Base-by-base conservation (phyloP, 2,797 vertebrate genomes). In the Coregonus ussuriensis region DNA sequence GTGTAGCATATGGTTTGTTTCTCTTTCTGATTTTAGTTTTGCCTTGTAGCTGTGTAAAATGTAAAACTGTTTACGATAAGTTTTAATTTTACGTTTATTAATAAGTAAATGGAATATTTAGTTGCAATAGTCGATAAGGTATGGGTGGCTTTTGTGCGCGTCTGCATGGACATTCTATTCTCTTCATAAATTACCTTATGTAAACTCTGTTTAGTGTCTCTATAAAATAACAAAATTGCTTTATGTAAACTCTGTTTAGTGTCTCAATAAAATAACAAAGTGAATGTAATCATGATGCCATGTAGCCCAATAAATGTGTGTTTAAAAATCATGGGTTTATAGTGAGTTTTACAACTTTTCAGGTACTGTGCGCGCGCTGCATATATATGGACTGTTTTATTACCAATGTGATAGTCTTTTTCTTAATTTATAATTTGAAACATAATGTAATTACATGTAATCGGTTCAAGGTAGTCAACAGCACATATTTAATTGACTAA, bases 1-100 rank as follows among this genome's bases (percentile, higher is more conserved):
- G 18, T 29, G 9, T 54, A 31, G 9, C 41, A 47, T 47, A 47
- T 74, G 78, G 80, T 84, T 88, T 82, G 81, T 89, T 37, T 62
- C 71, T 67, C 69, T 29, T 74, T 41, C 68, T 70, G 74, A 52
- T 78, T 77, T 47, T 6, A 81, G 79, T 89, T 33, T 47, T 47
- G 11, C 41, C 72, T 68, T 72, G 7, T 75, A 68, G 9, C 11
- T 47, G 9, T 11, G 41, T 47, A 47, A 47, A 47, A 11, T 47
- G 41, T 47, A 47, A 47, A 47, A 47, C 41, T 13, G 41, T 47
- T 13, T 47, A 13, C 9, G 11, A 47, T 47, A 13, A 13, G 9
- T 47, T 47, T 13, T 47, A 11, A 47, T 13, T 47, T 47, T 3
- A 47, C 41, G 41, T 47, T 11, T 9, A 11, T 47, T 47, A 47